Conservation (phyloP, 2,797 vertebrate genomes). For the Hyperoplus lanceolatus region DNA sequence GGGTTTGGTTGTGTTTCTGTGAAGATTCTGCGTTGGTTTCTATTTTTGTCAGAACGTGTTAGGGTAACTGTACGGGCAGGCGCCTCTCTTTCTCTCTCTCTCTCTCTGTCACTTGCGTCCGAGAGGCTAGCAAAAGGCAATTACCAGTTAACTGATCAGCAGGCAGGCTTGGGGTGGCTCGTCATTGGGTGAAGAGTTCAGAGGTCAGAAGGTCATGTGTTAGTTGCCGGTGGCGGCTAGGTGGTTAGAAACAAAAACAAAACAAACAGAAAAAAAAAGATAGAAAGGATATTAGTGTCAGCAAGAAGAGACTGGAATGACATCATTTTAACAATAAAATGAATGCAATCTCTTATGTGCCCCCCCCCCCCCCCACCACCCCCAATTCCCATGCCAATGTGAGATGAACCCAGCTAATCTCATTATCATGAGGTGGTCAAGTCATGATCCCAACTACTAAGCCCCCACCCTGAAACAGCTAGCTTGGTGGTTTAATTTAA, state of each 20-base stretch:
- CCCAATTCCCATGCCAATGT: slow-evolving; percentile 63
- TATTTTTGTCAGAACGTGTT: slow-evolving; percentile 89
- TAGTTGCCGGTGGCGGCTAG: slow-evolving; percentile 99
- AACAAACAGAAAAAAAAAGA: slow-evolving; percentile 97
- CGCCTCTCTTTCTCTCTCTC: slow-evolving; percentile 88
- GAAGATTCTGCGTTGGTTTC: slow-evolving; percentile 76
- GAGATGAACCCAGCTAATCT: slow-evolving; percentile 78
- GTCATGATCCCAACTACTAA: slow-evolving; percentile 71
- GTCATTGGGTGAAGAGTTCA: slow-evolving; percentile 99
- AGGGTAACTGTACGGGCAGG: slow-evolving; percentile 91
- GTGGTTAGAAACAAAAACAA: slow-evolving; percentile 99
- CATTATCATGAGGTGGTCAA: slow-evolving; percentile 67
- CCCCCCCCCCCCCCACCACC: slow-evolving; percentile 47
- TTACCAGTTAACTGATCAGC: slow-evolving; percentile 99
- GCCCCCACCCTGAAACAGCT: slow-evolving; percentile 71
- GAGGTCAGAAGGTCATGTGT: slow-evolving; percentile 99
- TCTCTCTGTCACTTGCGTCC: slow-evolving; percentile 89
- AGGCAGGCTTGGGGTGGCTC: slow-evolving; percentile 99
- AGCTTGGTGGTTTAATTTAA: slow-evolving; percentile 73
- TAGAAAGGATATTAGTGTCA: slow-evolving; percentile 99
- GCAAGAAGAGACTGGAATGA: slow-evolving; percentile 94
- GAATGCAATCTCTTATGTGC: slow-evolving; percentile 85
- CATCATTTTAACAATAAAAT: slow-evolving; percentile 92
- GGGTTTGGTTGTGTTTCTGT: slow-evolving; percentile 85
- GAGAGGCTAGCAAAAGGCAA: slow-evolving; percentile 99